Conservation (phyloP, 2,113 vertebrate genomes). For the Sturnus vulgaris region DNA sequence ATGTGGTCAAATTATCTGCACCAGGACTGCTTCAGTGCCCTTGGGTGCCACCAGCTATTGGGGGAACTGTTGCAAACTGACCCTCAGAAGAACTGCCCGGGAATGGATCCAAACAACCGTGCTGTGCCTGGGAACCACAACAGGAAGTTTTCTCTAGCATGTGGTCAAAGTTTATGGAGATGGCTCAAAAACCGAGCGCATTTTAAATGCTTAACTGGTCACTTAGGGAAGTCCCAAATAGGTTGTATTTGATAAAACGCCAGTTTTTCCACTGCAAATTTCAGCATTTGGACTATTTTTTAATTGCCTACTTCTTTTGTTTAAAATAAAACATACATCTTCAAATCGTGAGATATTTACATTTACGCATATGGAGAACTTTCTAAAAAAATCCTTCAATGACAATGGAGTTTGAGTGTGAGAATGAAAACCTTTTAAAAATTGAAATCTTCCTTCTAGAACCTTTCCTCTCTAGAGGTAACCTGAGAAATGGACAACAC, state of each 20-base stretch:
- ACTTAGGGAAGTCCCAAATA: background rate
- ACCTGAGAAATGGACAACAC: background rate
- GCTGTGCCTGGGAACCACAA: background rate
- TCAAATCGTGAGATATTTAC: background rate
- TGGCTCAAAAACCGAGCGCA: fast-evolving
- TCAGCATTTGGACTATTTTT: background rate
- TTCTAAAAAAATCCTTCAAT: background rate
- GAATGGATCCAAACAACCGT: background rate
- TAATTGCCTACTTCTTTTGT: background rate
- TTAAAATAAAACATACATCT: background rate
- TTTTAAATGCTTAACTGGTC: background rate
- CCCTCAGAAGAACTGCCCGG: background rate
- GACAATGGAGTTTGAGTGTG: background rate
- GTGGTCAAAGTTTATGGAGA: background rate
- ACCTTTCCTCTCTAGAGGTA: background rate
- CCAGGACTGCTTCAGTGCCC: background rate
- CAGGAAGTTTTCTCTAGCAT: background rate
- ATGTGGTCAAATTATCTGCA: background rate
- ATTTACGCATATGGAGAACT: fast-evolving
- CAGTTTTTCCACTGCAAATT: background rate
- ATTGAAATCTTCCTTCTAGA: background rate
- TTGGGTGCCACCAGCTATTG: background rate
- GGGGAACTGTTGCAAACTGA: background rate
- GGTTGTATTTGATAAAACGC: background rate
- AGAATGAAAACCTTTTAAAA: background rate